A percentile compares a stretch with the other conserved stretches of the same genome.
Conservation (phyloP, 2,888 invertebrate species). For the Latrodectus hesperus region DNA sequence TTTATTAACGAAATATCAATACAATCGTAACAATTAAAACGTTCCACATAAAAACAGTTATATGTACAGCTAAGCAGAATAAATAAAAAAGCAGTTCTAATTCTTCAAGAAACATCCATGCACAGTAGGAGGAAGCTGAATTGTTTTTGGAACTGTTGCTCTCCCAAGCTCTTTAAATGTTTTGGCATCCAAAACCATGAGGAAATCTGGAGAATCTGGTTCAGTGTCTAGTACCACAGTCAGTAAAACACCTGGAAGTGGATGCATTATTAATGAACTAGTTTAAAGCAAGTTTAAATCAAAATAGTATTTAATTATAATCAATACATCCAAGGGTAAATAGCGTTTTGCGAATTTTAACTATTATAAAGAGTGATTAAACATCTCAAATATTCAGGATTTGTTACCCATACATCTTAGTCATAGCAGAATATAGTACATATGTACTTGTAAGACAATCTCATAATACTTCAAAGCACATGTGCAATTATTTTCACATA, state of each 20-base stretch:
- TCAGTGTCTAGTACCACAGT: conserved; percentile 56
- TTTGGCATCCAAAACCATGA: conserved; percentile 54
- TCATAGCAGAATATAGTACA: no score
- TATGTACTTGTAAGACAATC: no score
- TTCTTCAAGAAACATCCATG: conserved; percentile 48
- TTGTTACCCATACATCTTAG: no score
- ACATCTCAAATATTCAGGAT: no score
- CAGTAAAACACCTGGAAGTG: conserved; percentile 46
- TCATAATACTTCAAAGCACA: no score
- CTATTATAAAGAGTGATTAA: no score
- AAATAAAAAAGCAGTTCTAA: not conserved
- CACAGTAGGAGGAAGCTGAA: conserved; percentile 47
- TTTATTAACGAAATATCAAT: no score
- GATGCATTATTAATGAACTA: not conserved
- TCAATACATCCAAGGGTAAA: no score
- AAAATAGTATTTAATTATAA: not conserved
- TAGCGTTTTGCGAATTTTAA: no score
- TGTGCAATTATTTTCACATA: no score
- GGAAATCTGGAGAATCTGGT: conserved; percentile 41
- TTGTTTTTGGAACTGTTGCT: conserved; percentile 28
- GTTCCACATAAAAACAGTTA: not conserved
- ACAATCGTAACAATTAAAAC: not conserved
- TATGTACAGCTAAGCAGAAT: conserved; percentile 1
- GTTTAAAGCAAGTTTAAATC: no score
- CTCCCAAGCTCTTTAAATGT: conserved; percentile 50